These are phyloP conservation scores for Drosophila prostipennis DNA, from an alignment of 2,888 invertebrate species.

Conservation along the genomic window DNA sequence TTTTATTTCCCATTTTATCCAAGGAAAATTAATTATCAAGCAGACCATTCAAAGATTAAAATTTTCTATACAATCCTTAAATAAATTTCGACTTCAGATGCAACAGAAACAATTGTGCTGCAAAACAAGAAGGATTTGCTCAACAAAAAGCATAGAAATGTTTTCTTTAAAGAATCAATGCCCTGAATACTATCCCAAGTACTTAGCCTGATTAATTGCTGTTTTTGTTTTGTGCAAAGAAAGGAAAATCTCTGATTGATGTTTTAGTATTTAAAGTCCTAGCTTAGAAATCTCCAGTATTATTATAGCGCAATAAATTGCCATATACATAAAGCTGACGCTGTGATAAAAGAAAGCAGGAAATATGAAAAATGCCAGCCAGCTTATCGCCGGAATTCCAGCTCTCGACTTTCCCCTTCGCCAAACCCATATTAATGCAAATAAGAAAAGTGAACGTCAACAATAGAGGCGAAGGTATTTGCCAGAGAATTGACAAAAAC, in stretches of 20 bases:
- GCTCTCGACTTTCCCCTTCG: background rate
- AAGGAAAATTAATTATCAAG: too few species aligned
- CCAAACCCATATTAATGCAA: constrained; percentile 12
- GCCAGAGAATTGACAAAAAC: constrained; percentile 7
- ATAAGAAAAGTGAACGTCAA: constrained; percentile 16
- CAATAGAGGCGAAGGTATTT: constrained; percentile 19
- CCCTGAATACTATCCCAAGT: constrained; percentile 2
- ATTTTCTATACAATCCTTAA: background rate
- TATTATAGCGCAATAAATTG: background rate
- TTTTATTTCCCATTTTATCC: too few species aligned
- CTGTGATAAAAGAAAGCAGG: background rate
- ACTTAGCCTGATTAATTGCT: constrained; percentile 30
- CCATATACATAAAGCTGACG: background rate
- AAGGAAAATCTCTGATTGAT: constrained; percentile 14
- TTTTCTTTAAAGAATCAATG: background rate
- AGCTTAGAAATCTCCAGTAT: background rate
- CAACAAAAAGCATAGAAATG: background rate
- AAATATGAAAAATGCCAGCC: constrained; percentile 4
- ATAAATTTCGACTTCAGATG: constrained; percentile 5
- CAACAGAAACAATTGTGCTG: background rate
- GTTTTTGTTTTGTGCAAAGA: constrained; percentile 19
- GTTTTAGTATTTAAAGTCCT: background rate
- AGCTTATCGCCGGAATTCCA: constrained; percentile 8
- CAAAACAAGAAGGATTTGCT: background rate
- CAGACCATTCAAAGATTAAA: background rate